These are phyloP conservation scores for Tauraco hartlaubi DNA, from an alignment of 2,797 vertebrate species.

Conservation along the genomic window DNA sequence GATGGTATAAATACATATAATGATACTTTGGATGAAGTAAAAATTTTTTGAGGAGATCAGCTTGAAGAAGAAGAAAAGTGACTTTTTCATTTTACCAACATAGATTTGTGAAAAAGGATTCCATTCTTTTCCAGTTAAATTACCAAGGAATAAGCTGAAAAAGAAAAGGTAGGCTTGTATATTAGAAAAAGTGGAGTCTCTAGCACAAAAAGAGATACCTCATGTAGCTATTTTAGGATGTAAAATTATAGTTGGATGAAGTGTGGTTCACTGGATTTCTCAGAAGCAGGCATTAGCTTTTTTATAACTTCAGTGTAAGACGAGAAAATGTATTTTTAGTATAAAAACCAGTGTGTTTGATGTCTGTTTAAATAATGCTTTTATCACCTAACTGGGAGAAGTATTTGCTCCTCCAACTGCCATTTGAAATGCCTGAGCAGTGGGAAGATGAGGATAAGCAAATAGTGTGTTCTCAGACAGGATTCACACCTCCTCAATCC, in stretches of 20 bases:
- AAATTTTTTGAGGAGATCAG: background rate
- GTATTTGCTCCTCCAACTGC: background rate
- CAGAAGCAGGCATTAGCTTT: background rate
- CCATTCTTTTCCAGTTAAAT: background rate
- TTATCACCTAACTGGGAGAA: background rate
- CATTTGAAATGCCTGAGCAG: constrained; percentile 1
- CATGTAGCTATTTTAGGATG: background rate
- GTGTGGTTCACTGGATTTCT: background rate
- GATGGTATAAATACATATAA: background rate
- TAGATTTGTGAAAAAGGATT: background rate
- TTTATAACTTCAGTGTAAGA: background rate
- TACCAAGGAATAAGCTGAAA: background rate
- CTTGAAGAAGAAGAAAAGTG: background rate
- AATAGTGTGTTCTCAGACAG: constrained; percentile 39
- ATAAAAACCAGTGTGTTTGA: background rate
- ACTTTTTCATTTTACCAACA: background rate
- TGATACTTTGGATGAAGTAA: background rate
- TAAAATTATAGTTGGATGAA: background rate
- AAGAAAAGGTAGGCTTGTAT: background rate
- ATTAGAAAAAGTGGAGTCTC: background rate
- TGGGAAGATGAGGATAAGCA: constrained; percentile 49
- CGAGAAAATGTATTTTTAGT: background rate
- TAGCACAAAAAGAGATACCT: background rate
- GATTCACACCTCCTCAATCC: constrained; percentile 36
- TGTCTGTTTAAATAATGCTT: background rate